Conservation (phyloP, 1,140 invertebrate genomes). For the Metopolophium dirhodum region DNA sequence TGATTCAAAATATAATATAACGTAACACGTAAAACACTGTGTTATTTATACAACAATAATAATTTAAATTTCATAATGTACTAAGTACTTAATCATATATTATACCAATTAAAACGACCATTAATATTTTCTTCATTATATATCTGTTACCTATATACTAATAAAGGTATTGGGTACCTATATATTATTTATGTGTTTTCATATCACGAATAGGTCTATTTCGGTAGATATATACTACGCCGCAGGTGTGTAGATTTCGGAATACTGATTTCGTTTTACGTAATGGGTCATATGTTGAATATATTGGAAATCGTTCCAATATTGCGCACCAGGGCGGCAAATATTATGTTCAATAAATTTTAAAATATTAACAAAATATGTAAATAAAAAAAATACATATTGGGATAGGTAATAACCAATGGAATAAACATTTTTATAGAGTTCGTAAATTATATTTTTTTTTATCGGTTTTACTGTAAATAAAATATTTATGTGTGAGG, state of each 20-base stretch:
- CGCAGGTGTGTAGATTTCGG: background rate
- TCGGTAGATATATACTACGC: background rate
- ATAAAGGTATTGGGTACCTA: no score
- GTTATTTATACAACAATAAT: background rate
- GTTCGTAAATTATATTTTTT: background rate
- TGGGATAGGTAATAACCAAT: background rate
- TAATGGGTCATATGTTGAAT: background rate
- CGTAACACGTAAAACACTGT: background rate
- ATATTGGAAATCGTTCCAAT: background rate
- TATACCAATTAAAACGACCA: background rate
- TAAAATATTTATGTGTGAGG: background rate
- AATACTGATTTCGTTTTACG: background rate
- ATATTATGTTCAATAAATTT: background rate
- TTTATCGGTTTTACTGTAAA: background rate
- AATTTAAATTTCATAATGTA: background rate
- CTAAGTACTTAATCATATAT: no score
- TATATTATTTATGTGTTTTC: background rate
- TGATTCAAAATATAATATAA: background rate
- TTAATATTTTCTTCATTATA: background rate
- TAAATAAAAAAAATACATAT: background rate
- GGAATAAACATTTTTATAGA: background rate
- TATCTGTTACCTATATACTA: no score
- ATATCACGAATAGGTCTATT: background rate
- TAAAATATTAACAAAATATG: slow-evolving; percentile 10
- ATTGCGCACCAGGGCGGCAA: background rate